These are phyloP conservation scores for Lycophotia porphyrea DNA, from an alignment of 2,888 invertebrate genomes.

Conservation along the genomic window DNA sequence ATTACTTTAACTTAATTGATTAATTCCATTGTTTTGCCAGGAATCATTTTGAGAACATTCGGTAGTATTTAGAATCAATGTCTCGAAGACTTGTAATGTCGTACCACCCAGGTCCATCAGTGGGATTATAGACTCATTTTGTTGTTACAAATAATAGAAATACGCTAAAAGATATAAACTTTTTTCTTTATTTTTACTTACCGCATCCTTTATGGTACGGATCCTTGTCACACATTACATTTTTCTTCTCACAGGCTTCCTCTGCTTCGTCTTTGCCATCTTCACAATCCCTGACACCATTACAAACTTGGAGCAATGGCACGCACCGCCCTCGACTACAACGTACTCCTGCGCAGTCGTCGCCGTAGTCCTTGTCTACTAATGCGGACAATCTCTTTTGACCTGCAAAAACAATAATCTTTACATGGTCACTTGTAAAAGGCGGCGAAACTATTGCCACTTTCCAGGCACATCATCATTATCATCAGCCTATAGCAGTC, in stretches of 20 bases:
- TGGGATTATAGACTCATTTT: background rate
- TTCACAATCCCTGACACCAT: slow-evolving; percentile 92
- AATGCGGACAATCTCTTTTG: slow-evolving; percentile 54
- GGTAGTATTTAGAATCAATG: background rate
- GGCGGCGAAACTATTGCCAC: background rate
- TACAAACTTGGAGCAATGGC: slow-evolving; percentile 90
- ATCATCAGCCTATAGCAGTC: too few species aligned
- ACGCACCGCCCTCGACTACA: slow-evolving; percentile 94
- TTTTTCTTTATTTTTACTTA: slow-evolving; percentile 55
- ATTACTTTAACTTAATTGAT: background rate
- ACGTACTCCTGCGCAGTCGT: slow-evolving; percentile 90
- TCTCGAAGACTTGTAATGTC: background rate
- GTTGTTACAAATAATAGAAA: background rate
- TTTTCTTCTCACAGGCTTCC: slow-evolving; percentile 84
- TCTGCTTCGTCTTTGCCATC: slow-evolving; percentile 92
- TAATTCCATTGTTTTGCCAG: background rate
- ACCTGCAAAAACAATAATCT: slow-evolving; percentile 37
- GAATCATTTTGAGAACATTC: background rate
- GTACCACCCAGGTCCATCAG: background rate
- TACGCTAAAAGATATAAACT: background rate
- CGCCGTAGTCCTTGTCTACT: slow-evolving; percentile 34
- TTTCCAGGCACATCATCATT: background rate
- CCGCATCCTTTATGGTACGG: slow-evolving; percentile 83
- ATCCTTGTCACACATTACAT: slow-evolving; percentile 73
- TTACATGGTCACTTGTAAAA: background rate